Evolutionary conservation across 1,140 invertebrate genomes (phyloP).

Genomic region (Neodiprion fabricii): DNA sequence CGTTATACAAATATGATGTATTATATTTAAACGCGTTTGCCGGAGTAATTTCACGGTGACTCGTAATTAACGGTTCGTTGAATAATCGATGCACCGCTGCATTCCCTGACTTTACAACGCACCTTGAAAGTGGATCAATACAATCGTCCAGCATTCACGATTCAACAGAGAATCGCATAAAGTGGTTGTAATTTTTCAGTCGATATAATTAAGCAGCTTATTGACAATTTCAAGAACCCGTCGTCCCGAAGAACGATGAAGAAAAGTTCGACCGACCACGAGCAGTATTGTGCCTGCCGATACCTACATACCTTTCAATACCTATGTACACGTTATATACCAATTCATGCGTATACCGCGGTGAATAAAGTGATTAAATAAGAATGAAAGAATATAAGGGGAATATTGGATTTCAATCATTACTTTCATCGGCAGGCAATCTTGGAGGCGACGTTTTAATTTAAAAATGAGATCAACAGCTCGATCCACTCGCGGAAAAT

Average conservation of each 20-base stretch:
- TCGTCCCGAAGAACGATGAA: background rate
- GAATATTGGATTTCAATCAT: slow-evolving; percentile 7
- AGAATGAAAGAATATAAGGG: background rate
- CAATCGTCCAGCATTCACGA: too few relatives aligned
- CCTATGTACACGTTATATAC: too few relatives aligned
- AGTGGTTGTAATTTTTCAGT: too few relatives aligned
- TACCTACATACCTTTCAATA: background rate
- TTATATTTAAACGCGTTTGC: too few relatives aligned
- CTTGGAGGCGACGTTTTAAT: background rate
- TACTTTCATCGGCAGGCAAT: slow-evolving; percentile 5
- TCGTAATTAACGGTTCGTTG: too few relatives aligned
- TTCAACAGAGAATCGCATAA: too few relatives aligned
- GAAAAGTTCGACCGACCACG: background rate
- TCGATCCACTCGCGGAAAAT: background rate
- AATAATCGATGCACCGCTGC: too few relatives aligned
- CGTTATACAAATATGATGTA: background rate
- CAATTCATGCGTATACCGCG: background rate
- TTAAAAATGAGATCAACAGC: background rate
- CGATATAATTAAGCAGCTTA: background rate
- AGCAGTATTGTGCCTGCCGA: background rate
- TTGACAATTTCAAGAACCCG: background rate
- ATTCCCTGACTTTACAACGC: too few relatives aligned
- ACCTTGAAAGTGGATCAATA: too few relatives aligned
- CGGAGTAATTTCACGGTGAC: too few relatives aligned
- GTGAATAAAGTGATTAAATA: slow-evolving; percentile 1